These are phyloP conservation scores for Phorcus lineatus DNA, from an alignment of 2,888 invertebrate species.

Conservation along the genomic window DNA sequence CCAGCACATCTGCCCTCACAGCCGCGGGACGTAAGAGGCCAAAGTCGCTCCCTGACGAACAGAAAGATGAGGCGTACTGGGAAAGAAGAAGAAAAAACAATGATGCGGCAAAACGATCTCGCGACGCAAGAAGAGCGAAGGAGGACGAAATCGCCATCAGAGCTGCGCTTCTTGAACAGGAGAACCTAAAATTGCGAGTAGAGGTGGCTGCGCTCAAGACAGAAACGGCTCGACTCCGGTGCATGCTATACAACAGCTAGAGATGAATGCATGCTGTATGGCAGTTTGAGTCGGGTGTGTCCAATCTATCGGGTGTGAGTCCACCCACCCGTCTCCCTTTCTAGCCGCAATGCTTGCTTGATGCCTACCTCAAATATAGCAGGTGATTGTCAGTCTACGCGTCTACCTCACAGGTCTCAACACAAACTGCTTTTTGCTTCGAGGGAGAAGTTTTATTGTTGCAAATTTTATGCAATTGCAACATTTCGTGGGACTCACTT, in stretches of 20 bases:
- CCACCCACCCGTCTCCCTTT: background rate
- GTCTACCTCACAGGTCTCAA: background rate
- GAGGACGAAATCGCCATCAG: conserved; percentile 94
- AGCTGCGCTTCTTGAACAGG: conserved; percentile 90
- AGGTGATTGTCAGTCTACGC: background rate
- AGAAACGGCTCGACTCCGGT: conserved; percentile 80
- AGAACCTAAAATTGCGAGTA: conserved; percentile 86
- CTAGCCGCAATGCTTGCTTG: background rate
- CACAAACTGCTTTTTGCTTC: background rate
- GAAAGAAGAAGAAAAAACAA: conserved; percentile 93
- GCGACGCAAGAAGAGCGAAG: conserved; percentile 91
- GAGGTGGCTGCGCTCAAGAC: conserved; percentile 82
- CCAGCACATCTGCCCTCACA: conserved; percentile 24
- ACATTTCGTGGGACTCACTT: too few relatives aligned
- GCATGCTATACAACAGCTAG: conserved; percentile 76
- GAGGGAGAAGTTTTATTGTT: background rate
- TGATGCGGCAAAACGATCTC: conserved; percentile 93
- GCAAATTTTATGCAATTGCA: conserved; percentile 8
- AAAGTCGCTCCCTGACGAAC: conserved; percentile 69
- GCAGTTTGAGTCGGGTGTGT: background rate
- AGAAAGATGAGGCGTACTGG: conserved; percentile 89
- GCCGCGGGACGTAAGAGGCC: conserved; percentile 56
- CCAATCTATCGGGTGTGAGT: background rate
- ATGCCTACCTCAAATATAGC: background rate
- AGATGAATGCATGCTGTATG: background rate